Evolutionary conservation across 2,888 invertebrate species (phyloP), one percentile per base, ranked within the genome.

Genomic region (Drosophila picticornis): DNA sequence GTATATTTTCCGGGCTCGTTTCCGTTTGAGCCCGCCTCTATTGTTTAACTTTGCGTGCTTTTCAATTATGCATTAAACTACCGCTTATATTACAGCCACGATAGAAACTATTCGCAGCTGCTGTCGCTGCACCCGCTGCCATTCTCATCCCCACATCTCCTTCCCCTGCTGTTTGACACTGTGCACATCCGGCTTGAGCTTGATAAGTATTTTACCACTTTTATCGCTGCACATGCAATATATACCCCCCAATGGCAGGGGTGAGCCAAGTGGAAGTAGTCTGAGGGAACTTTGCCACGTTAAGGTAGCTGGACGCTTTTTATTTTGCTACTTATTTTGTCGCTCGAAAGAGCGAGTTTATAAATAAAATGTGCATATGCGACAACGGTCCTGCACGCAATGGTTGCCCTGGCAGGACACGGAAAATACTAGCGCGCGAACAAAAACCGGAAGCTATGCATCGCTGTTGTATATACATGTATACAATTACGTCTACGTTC

Each of bases 61-160:
- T 90, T 87, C 90, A 90, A 87, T 87, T 87, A 87, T 87, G 89
- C 87, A 90, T 87, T 88, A 88, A 85, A 84, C 84, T 79, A 87
- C 83, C 78, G 87, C 79, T 77, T 77, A 77, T 75, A 75, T 80
- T 64, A 61, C 60, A 63, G 63, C 69, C 50, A 72, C 65, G 59
- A 75, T 73, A 89, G 86, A 82, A 79, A 79, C 65, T 79, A 77
- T 79, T 79, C 69, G 69, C 77, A 77, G 80, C 75, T 84, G 77
- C 65, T 40, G 55, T 27, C 32, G 19, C 46, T 48, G 40, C 55
- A 29, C 51, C 53, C 25, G 22, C 51, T 29, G 19, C 55, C 10
- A 11, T 19, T 36, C n/a, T 1, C n/a, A 13, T 7, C 7, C 7
- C 38, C n/a, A 13, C 38, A 36, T 2, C 38, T 16, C 13, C 36